A percentile compares a stretch with the other conserved stretches of the same genome.
Evolutionary conservation across 2,797 vertebrate genomes (phyloP).

Genomic region (Acanthurus tractus): DNA sequence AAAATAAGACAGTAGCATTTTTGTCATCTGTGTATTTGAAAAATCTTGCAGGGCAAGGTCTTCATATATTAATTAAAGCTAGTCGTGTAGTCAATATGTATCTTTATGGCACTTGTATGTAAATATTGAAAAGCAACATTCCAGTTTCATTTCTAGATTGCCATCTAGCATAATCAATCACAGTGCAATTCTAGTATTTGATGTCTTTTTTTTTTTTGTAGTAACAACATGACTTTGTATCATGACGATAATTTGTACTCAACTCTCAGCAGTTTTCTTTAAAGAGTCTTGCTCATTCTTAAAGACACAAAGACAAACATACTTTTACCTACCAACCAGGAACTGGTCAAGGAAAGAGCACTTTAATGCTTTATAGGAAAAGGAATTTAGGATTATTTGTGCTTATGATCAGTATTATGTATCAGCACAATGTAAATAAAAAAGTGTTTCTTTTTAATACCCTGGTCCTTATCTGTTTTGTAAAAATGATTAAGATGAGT

Average conservation of each 20-base stretch:
- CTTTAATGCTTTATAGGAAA: conserved; percentile 82
- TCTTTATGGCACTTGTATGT: conserved; percentile 70
- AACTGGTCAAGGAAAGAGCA: conserved; percentile 78
- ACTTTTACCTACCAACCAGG: conserved; percentile 27
- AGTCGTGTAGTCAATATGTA: conserved; percentile 51
- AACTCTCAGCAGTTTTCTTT: conserved; percentile 33
- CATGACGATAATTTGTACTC: conserved; percentile 29
- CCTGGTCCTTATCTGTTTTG: conserved; percentile 53
- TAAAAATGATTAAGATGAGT: conserved; percentile 62
- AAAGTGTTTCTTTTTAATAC: conserved; percentile 45
- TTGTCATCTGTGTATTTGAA: conserved; percentile 61
- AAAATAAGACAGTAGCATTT: conserved; percentile 49
- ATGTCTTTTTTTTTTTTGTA: conserved; percentile 49
- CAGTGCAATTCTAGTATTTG: conserved; percentile 32
- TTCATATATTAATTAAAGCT: conserved; percentile 63
- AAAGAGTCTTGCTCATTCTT: conserved; percentile 1
- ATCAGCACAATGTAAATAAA: conserved; percentile 72
- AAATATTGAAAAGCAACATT: conserved; percentile 72
- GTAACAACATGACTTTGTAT: conserved; percentile 47
- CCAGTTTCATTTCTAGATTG: conserved; percentile 61
- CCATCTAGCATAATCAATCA: conserved; percentile 36
- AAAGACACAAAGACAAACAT: conserved; percentile 15
- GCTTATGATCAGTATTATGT: conserved; percentile 88
- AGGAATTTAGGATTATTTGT: conserved; percentile 63
- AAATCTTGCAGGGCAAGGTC: conserved; percentile 86